phyloP scores from a whole-genome alignment of 2,888 invertebrate species.

The Agrochola litura region DNA sequence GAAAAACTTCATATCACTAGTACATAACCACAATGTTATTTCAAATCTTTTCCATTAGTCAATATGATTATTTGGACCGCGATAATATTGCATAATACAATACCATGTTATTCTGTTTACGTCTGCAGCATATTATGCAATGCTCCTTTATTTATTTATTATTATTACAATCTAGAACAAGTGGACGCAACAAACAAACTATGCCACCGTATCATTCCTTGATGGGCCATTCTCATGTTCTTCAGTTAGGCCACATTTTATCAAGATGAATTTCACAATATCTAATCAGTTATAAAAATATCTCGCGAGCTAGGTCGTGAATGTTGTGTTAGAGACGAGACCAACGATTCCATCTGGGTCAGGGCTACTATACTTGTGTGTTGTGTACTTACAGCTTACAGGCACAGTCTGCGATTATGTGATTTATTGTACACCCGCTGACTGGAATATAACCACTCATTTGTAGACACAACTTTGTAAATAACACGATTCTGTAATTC shows the following conservation, averaged over 20 bases:
- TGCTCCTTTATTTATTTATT: conserved; percentile 4
- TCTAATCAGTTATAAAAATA: conserved; percentile 60
- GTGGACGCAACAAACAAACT: not conserved
- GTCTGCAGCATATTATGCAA: conserved; percentile 25
- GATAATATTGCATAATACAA: conserved; percentile 28
- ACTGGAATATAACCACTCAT: conserved; percentile 23
- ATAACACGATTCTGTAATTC: conserved; percentile 26
- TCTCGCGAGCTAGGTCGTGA: conserved; percentile 31
- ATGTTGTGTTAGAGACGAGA: conserved; percentile 36
- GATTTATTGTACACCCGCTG: conserved; percentile 41
- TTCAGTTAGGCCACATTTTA: conserved; percentile 40
- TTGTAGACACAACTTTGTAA: conserved; percentile 30
- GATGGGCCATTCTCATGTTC: conserved; percentile 23
- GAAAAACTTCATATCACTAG: not conserved
- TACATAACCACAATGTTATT: not conserved
- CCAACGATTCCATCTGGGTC: conserved; percentile 73
- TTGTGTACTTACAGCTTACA: conserved; percentile 40
- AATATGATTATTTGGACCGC: conserved; percentile 7
- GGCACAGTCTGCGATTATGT: conserved; percentile 19
- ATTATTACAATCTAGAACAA: conserved; percentile 11
- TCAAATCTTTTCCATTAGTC: not conserved
- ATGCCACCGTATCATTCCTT: conserved; percentile 9
- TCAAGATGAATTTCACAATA: conserved; percentile 53
- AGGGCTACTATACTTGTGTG: conserved; percentile 66
- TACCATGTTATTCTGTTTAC: conserved; percentile 33